A percentile compares a stretch with the other conserved stretches of the same genome.
Evolutionary conservation across 2,113 vertebrate species (phyloP).

Genomic region (Lepisosteus oculatus): DNA sequence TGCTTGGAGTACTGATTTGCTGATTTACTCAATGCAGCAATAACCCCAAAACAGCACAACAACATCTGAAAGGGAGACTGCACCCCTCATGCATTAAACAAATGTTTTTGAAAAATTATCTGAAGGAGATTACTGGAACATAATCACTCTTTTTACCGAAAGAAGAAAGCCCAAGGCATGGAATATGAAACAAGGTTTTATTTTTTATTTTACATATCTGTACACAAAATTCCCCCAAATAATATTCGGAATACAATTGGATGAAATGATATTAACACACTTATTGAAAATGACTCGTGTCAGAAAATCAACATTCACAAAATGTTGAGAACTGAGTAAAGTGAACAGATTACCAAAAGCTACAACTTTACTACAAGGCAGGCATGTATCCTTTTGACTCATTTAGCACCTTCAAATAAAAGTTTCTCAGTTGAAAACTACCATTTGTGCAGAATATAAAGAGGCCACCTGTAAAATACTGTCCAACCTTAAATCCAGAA

Average conservation of each 20-base stretch:
- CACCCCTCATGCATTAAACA: too few species aligned
- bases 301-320: conserved; percentile 95
- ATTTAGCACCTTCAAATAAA: conserved; percentile 94
- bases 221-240: conserved; percentile 94
- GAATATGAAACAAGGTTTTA: conserved; percentile 95
- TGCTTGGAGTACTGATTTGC: too few species aligned
- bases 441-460: conserved; percentile 88
- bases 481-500: conserved; percentile 78
- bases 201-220: conserved; percentile 99
- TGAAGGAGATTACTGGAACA: not conserved
- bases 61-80: conserved; percentile 4
- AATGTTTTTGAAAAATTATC: not conserved
- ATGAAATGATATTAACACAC: conserved; percentile 91
- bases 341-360: conserved; percentile 83
- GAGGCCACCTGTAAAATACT: conserved; percentile 84
- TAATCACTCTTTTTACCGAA: not conserved
- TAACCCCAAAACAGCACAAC: conserved; percentile 11
- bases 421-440: conserved; percentile 89
- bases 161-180: conserved; percentile 47
- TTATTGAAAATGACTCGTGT: conserved; percentile 83
- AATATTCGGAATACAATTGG: conserved; percentile 83
- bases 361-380: conserved; percentile 95
- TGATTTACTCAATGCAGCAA: not conserved
- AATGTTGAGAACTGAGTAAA: conserved; percentile 89
- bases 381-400: conserved; percentile 87